Percentiles rank a stretch among this genome's conserved stretches.
Evolutionary conservation across 2,113 vertebrate genomes (phyloP).

Genomic region (Pungitius pungitius): DNA sequence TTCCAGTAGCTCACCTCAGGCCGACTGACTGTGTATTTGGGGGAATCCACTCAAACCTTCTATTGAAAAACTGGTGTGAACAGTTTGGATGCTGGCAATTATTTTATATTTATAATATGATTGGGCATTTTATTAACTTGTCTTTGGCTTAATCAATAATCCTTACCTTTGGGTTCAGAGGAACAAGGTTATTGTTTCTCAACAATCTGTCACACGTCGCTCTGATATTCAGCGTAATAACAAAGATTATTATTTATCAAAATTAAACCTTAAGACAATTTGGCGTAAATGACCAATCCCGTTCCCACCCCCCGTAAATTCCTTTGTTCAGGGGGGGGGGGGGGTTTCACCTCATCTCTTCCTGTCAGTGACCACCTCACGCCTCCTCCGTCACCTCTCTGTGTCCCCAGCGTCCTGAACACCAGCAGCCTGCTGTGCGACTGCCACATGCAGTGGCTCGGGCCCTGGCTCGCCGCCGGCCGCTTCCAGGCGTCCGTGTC

Average conservation of each 20-base stretch:
- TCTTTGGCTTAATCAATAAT: too few relatives aligned
- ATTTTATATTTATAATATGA: too few relatives aligned
- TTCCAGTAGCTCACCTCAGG: neutral
- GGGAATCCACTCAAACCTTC: neutral
- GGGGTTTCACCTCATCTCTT: too few relatives aligned
- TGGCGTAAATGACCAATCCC: too few relatives aligned
- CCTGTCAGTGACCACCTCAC: slow-evolving; percentile 9
- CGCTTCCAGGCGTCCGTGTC: slow-evolving; percentile 87
- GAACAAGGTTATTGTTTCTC: neutral
- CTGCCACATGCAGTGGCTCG: slow-evolving; percentile 96
- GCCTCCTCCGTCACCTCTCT: neutral
- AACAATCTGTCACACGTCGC: too few relatives aligned
- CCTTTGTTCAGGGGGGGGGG: too few relatives aligned
- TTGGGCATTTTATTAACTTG: too few relatives aligned
- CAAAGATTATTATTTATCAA: too few relatives aligned
- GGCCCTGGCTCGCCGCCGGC: slow-evolving; percentile 89
- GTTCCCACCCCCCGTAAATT: too few relatives aligned
- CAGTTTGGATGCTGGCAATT: neutral
- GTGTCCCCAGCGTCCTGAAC: slow-evolving; percentile 87
- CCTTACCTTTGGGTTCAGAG: neutral
- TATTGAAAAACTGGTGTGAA: neutral
- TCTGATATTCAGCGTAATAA: too few relatives aligned
- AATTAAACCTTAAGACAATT: too few relatives aligned
- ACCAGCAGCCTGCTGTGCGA: slow-evolving; percentile 96
- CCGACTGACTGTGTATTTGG: neutral